These are phyloP conservation scores for Ascidia mentula DNA, from an alignment of 23 tunicate species.

Conservation along the genomic window DNA sequence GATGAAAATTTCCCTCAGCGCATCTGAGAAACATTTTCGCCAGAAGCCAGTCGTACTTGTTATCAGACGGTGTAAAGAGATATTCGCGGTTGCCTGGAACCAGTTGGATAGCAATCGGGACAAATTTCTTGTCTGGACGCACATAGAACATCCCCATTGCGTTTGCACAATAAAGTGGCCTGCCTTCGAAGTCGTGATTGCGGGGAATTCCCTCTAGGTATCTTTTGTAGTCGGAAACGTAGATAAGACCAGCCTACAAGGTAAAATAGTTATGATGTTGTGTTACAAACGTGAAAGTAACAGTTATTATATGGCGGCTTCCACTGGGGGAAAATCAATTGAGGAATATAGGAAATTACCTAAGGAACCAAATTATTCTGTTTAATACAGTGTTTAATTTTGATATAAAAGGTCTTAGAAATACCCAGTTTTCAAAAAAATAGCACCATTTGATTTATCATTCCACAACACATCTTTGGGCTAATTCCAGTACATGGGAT, in stretches of 20 bases:
- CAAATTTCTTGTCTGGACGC: constrained; percentile 24
- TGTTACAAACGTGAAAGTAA: too few relatives aligned
- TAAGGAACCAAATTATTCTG: too few relatives aligned
- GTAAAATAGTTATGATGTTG: too few relatives aligned
- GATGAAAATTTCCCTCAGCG: constrained; percentile 4
- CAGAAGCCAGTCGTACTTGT: constrained; percentile 39
- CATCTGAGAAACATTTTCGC: constrained; percentile 38
- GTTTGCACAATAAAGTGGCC: constrained; percentile 12
- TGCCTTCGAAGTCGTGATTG: not conserved
- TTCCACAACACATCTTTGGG: too few relatives aligned
- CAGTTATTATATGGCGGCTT: too few relatives aligned
- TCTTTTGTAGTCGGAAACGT: constrained; percentile 41
- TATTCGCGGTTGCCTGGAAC: constrained; percentile 26
- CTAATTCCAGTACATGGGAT: too few relatives aligned
- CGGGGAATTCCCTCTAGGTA: constrained; percentile 15
- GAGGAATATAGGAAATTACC: too few relatives aligned
- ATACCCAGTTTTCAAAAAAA: too few relatives aligned
- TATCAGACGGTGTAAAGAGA: constrained; percentile 20
- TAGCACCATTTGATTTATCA: too few relatives aligned
- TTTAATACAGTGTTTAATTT: too few relatives aligned
- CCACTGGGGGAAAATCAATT: too few relatives aligned
- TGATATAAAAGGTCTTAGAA: too few relatives aligned
- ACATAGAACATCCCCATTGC: constrained; percentile 30
- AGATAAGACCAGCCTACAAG: constrained; percentile 69
- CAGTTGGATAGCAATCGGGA: constrained; percentile 55